Evolutionary conservation across 2,888 invertebrate genomes (phyloP).

Genomic region (Lasioglossum malachurum): DNA sequence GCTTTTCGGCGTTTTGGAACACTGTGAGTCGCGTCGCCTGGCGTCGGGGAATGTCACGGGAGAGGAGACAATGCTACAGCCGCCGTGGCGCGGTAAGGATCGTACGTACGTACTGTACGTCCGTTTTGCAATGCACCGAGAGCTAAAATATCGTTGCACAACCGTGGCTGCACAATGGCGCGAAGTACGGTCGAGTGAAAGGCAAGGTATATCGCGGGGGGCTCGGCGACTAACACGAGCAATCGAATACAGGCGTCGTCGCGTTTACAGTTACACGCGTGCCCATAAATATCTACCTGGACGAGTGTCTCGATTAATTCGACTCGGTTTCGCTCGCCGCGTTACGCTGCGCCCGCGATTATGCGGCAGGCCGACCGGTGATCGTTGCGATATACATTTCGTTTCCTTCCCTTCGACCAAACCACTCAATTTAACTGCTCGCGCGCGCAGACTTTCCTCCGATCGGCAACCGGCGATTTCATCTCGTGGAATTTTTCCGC

Average conservation of each 20-base stretch:
- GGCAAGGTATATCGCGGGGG: constrained; percentile 73
- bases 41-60: constrained; percentile 38
- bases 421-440: background rate
- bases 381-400: background rate
- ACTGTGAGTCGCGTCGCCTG: background rate
- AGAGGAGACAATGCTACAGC: constrained; percentile 31
- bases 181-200: constrained; percentile 80
- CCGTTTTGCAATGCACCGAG: constrained; percentile 65
- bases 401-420: background rate
- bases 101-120: constrained; percentile 12
- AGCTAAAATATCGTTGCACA: constrained; percentile 80
- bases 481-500: background rate
- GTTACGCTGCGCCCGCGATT: background rate
- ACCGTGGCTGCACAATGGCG: constrained; percentile 76
- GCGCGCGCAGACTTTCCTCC: background rate
- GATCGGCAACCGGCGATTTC: background rate
- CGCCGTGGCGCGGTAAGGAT: background rate
- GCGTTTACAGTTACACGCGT: constrained; percentile 37
- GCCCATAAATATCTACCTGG: constrained; percentile 14
- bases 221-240: constrained; percentile 54
- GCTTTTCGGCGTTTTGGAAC: too few relatives aligned
- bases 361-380: background rate
- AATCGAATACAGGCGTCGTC: constrained; percentile 45
- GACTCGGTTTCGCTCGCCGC: constrained; percentile 36
- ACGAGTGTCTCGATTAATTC: constrained; percentile 20